phyloP scores from a whole-genome alignment of 2,888 invertebrate genomes.

The Drosophila ustulata region DNA sequence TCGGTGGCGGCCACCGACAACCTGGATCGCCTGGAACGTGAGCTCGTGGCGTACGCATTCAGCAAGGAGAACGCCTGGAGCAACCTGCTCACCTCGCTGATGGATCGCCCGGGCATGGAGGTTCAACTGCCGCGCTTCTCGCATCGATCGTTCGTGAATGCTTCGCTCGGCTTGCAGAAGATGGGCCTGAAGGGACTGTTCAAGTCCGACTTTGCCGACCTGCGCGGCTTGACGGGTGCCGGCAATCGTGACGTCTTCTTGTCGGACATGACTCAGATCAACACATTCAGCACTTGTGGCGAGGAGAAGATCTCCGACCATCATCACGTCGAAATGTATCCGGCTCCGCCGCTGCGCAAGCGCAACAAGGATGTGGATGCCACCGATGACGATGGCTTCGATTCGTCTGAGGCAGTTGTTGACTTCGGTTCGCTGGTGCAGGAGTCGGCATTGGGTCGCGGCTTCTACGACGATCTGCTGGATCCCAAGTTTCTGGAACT shows the following conservation, averaged over 20 bases:
- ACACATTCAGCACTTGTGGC: constrained; percentile 93
- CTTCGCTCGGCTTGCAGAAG: constrained; percentile 90
- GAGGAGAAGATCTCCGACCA: constrained; percentile 90
- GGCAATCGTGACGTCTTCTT: constrained; percentile 91
- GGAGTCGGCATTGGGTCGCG: constrained; percentile 87
- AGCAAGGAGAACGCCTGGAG: constrained; percentile 89
- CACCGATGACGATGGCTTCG: constrained; percentile 71
- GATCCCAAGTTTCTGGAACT: constrained; percentile 86
- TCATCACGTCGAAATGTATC: constrained; percentile 93
- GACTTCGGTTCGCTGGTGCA: constrained; percentile 84
- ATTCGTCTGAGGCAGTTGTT: constrained; percentile 81
- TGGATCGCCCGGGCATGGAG: constrained; percentile 91
- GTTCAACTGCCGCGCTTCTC: constrained; percentile 94
- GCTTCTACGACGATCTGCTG: constrained; percentile 89
- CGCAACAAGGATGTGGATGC: constrained; percentile 84
- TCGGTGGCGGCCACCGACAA: constrained; percentile 92
- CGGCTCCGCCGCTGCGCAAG: constrained; percentile 88
- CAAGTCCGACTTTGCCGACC: constrained; percentile 90
- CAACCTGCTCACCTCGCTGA: constrained; percentile 89
- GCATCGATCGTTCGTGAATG: constrained; percentile 93
- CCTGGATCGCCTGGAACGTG: constrained; percentile 90
- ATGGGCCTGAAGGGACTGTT: constrained; percentile 94
- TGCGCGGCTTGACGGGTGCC: constrained; percentile 92
- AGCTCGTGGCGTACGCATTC: constrained; percentile 89
- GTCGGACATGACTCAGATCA: constrained; percentile 93